These are phyloP conservation scores for Tricholaema leucomelas DNA, from an alignment of 2,113 vertebrate genomes.

Conservation along the genomic window DNA sequence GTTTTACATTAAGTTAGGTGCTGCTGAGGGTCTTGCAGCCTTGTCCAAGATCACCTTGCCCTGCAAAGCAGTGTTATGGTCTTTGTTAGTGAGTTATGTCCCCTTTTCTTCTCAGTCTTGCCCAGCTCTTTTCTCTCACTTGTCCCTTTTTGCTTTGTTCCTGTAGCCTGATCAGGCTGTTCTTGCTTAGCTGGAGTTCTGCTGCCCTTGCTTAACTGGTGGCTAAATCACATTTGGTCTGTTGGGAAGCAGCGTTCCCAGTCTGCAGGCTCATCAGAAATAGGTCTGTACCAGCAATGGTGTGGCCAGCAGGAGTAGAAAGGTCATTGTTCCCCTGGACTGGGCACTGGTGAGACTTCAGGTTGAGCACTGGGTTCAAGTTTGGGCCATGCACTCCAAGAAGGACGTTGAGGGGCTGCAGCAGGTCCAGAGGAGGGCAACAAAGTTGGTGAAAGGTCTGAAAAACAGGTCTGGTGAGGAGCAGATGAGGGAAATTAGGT, in stretches of 20 bases:
- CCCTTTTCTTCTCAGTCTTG: rapidly evolving
- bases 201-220: not conserved
- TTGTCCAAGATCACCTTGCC: rapidly evolving
- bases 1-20: not conserved
- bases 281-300: no score
- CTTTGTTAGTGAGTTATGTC: not conserved
- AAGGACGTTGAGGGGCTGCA: no score
- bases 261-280: not conserved
- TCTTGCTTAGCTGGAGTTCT: not conserved
- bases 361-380: no score
- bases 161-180: not conserved
- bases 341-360: no score
- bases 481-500: no score
- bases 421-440: no score
- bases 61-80: not conserved
- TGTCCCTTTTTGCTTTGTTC: not conserved
- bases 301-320: no score
- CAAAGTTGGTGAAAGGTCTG: no score
- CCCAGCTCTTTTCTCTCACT: rapidly evolving
- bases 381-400: no score
- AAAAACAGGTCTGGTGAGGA: no score
- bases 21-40: not conserved
- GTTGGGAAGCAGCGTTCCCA: not conserved
- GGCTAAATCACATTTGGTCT: not conserved
- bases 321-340: no score